Base-by-base conservation (phyloP, 2,797 vertebrate genomes). In the Zonotrichia albicollis region DNA sequence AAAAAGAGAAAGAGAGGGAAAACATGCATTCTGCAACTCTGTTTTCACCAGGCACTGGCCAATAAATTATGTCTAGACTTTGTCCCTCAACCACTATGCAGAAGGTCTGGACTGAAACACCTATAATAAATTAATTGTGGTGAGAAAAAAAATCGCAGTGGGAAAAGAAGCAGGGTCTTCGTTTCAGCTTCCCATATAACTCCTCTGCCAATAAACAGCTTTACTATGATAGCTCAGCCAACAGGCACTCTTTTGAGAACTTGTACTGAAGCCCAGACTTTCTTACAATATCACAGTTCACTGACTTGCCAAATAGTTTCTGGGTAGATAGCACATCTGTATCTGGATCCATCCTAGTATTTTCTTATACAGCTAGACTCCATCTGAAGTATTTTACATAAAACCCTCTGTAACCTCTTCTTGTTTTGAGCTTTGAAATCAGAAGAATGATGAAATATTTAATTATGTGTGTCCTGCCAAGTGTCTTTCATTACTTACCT, bases 31-130 rank as follows among this genome's bases (percentile, higher is more conserved):
- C 85, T 92, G 62, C 94, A 89, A 84, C 87, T 85, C 74, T 96
- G 70, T 96, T 97, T 97, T 96, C 94, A 95, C 30, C 60, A 90
- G 65, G 89, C 71, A 40, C 42, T 85, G 89, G 85, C 92, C 96
- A 96, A 94, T 96, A 96, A 95, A 94, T 88, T 95, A 90, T 87
- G 96, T 97, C 97, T 97, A 97, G 96, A 97, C 96, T 96, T 93
- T 90, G 89, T 96, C 94, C 84, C 88, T 93, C 48, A 40, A 75
- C 94, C 86, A 89, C 92, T 81, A 93, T 89, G 87, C 92, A 96
- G 94, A 96, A 92, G 77, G 83, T 91, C 95, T 93, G 95, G 94
- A 93, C 77, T 77, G 53, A 95, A 87, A 83, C 91, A 96, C 84
- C 86, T 95, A 84, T 95, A 96, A 97, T 96, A 97, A 97, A 97